Conservation (phyloP, 2,888 invertebrate genomes). For the Lydus trimaculatus region DNA sequence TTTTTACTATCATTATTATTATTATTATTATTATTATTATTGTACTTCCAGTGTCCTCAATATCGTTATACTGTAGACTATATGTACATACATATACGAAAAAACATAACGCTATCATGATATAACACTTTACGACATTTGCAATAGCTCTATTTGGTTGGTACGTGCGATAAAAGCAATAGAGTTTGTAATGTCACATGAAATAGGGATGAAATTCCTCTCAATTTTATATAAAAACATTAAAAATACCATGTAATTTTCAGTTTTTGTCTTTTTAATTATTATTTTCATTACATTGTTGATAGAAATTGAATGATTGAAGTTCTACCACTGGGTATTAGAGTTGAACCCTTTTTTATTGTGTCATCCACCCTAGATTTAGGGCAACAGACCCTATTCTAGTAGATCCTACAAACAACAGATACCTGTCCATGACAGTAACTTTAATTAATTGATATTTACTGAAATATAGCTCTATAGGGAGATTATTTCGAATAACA, state of each 20-base stretch:
- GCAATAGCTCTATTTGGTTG: conserved; percentile 5
- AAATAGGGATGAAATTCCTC: conserved; percentile 2
- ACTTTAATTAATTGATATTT: conserved; percentile 8
- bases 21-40: conserved; percentile 2
- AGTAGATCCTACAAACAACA: neutral
- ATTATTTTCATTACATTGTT: neutral
- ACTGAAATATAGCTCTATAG: neutral
- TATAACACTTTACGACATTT: conserved; percentile 8
- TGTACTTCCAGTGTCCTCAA: neutral
- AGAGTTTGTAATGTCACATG: neutral
- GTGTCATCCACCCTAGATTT: neutral
- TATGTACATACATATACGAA: neutral
- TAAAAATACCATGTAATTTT: neutral
- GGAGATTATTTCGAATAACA: neutral
- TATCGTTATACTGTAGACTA: neutral
- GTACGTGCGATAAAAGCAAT: conserved; percentile 6
- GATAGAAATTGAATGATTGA: neutral
- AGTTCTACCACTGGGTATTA: neutral
- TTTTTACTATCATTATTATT: neutral
- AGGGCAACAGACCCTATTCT: neutral
- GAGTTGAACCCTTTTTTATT: neutral
- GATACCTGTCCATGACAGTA: conserved; percentile 7
- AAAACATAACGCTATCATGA: neutral
- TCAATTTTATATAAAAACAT: neutral
- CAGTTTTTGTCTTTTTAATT: neutral